Conservation (phyloP, 2,113 vertebrate genomes). For the Paramormyrops kingsleyae region DNA sequence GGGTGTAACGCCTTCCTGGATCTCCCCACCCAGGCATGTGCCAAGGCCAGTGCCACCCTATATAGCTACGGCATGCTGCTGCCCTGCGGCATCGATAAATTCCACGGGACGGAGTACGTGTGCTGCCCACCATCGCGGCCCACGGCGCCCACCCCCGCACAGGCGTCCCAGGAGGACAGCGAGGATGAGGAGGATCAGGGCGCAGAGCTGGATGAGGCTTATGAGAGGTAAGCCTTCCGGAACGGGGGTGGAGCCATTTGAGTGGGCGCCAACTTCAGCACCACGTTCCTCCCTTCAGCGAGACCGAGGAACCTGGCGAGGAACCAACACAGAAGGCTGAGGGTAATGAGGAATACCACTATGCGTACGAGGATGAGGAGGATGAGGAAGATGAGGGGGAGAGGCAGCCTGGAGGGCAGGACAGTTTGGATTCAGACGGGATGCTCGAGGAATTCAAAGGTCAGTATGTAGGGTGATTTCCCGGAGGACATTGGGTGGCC, state of each 20-base stretch:
- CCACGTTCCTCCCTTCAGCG: background rate
- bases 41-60: slow-evolving; percentile 73
- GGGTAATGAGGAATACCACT: slow-evolving; percentile 64
- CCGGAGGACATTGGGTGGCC: background rate
- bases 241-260: background rate
- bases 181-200: slow-evolving; percentile 55
- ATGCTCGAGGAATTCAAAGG: slow-evolving; percentile 80
- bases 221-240: slow-evolving; percentile 4
- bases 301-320: slow-evolving; percentile 43
- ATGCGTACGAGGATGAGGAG: slow-evolving; percentile 75
- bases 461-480: slow-evolving; percentile 42
- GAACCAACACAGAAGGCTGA: slow-evolving; percentile 74
- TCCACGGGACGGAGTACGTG: slow-evolving; percentile 87
- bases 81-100: slow-evolving; percentile 85
- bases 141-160: slow-evolving; percentile 47
- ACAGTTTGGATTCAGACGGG: slow-evolving; percentile 60
- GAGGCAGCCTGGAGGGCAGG: slow-evolving; percentile 48
- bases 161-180: slow-evolving; percentile 61
- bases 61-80: slow-evolving; percentile 92
- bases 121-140: slow-evolving; percentile 78
- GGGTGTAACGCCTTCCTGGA: background rate
- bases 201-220: slow-evolving; percentile 47
- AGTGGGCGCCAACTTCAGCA: background rate
- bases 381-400: slow-evolving; percentile 70
- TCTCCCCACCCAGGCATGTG: slow-evolving; percentile 68